Base-by-base conservation (phyloP, 2,113 vertebrate species). In the Psittacula cyanocephala region DNA sequence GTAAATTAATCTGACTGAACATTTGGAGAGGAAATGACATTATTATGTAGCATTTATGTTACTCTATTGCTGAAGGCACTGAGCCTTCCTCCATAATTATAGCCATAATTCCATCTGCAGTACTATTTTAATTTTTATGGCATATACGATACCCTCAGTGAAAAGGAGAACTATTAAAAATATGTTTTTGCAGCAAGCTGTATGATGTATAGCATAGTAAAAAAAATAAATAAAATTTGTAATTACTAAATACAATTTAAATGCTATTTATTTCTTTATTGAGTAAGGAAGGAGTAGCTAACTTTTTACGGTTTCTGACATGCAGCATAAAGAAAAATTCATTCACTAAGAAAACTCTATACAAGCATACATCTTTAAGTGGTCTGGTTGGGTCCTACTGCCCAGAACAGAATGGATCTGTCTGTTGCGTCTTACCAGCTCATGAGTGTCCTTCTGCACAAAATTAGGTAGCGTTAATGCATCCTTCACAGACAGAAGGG, bases 391-490 rank as follows among this genome's bases (percentile, higher is more conserved):
- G 5, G 13, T 88, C 7, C n/a, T 44, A 24, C 22, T 47, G n/a
- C 17, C 19, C 0, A 0, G 9, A 39, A 47, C 71, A 23, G 29
- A 50, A 37, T 29, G 28, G 9, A 68, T 67, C 15, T 3, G 1
- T 62, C 20, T 69, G 28, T n/a, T 3, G 13, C 63, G 37, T 52
- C 60, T 46, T 84, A 60, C n/a, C 13, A 35, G 16, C 16, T 88
- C 1, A 0, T 5, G 8, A 37, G 16, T 17, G 11, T 72, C 18
- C 19, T 13, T 47, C 31, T 23, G 4, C 17, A 41, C 11, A 46
- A 16, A 6, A 20, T 57, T 52, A 7, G 28, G 8, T 15, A 35
- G 18, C 10, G 4, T 43, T 59, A 39, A 18, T n/a, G 17, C 19
- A 23, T 68, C 37, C 17, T 81, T 25, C 69, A 28, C 3, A 6